Evolutionary conservation across 2,797 vertebrate species (phyloP).

Genomic region (Crocodylus rhombifer): DNA sequence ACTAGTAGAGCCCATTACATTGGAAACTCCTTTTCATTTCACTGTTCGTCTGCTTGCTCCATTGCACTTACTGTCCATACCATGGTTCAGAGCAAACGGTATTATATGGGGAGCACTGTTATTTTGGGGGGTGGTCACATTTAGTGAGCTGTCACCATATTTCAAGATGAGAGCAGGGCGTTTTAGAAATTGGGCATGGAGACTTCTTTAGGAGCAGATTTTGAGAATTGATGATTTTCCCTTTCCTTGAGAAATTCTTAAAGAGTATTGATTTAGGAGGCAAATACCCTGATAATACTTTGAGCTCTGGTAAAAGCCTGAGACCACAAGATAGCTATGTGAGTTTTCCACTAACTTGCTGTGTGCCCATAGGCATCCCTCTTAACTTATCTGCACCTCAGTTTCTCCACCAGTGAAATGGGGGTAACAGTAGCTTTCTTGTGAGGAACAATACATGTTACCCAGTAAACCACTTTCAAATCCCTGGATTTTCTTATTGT

Average conservation of each 20-base stretch:
- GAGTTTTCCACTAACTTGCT: neutral
- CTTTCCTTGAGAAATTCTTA: no score
- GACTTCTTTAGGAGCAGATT: neutral
- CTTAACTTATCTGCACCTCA: conserved; percentile 1
- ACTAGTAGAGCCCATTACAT: rapidly evolving
- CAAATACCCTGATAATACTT: no score
- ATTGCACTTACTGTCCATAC: neutral
- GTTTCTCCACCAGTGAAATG: conserved; percentile 12
- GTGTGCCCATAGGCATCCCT: conserved; percentile 37
- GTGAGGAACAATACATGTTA: neutral
- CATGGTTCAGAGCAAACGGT: neutral
- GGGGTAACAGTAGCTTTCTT: conserved; percentile 11
- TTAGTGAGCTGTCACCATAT: no score
- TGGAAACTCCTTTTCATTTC: neutral
- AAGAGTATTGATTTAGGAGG: no score
- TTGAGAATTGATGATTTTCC: no score
- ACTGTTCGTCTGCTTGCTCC: rapidly evolving
- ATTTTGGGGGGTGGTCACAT: no score
- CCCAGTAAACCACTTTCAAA: conserved; percentile 55
- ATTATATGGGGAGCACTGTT: neutral
- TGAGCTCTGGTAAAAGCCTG: neutral
- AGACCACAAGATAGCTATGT: conserved; percentile 2
- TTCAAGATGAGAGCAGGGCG: no score
- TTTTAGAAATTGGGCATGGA: neutral
- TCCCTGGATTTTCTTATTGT: conserved; percentile 36